Evolutionary conservation across 2,797 vertebrate genomes (phyloP), one percentile per base, ranked within the genome.

Genomic region (Bucorvus abyssinicus): DNA sequence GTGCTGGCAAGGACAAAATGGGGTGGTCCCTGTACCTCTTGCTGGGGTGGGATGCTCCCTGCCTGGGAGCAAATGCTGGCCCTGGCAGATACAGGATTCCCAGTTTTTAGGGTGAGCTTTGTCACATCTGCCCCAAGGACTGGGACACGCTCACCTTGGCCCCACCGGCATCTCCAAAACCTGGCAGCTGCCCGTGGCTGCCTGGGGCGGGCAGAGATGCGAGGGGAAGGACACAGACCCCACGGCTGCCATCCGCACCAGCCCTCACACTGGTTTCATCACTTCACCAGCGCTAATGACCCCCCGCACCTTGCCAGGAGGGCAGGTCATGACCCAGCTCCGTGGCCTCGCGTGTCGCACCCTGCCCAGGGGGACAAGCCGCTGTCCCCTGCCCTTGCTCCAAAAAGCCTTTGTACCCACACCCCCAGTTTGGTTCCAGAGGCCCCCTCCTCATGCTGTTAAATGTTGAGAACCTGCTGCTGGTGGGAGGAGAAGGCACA

Each of bases 271-370:
- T 1, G 1, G 5, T 50, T 74, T 52, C 42, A 24, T 67, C 2
- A 0, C 53, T 45, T n/a, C 1, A 2, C 40, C 61, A 34, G 61
- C 2, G 2, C 40, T 60, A 53, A 81, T 75, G 40, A 26, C 24
- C 23, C 10, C n/a, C 56, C 9, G 23, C 0, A 0, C 45, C 23
- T 21, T 38, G 45, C 69, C 24, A 29, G 76, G 45, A 59, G 17
- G 44, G 76, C 76, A 74, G 52, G 38, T 65, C 38, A 45, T 27
- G 45, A 20, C 68, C 20, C 27, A 36, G 68, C 68, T 38, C 32
- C 3, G 2, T 1, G 1, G 16, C 2, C 0, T 45, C 5, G 5
- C 4, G 4, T 5, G 22, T 50, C 4, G 0, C 59, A 26, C 30
- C 67, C 59, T 44, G 22, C 67, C 65, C 2, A 4, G 24, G 34